Evolutionary conservation across 2,113 vertebrate species (phyloP).

Genomic region (Sisor rabdophorus): DNA sequence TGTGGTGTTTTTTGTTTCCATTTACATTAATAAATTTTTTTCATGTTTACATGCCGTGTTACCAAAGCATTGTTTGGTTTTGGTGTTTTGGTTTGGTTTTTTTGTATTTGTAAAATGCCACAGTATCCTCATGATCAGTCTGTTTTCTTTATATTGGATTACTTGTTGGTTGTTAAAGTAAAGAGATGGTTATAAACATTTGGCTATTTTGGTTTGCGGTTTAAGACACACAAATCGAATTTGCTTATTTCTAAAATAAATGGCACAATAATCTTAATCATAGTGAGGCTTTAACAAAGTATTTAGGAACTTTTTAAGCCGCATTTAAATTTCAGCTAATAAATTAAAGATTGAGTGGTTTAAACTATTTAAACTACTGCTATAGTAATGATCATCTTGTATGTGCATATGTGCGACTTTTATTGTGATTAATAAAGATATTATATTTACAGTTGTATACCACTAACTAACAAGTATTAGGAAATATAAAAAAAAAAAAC

Average conservation of each 20-base stretch:
- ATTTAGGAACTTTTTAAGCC: neutral
- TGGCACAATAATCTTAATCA: neutral
- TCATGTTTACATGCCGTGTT: conserved; percentile 57
- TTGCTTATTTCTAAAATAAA: neutral
- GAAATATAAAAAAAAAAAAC: too few relatives aligned
- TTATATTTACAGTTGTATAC: too few relatives aligned
- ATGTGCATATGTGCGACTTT: too few relatives aligned
- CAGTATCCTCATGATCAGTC: conserved; percentile 44
- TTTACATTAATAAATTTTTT: conserved; percentile 25
- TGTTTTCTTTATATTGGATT: conserved; percentile 61
- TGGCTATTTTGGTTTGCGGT: conserved; percentile 1
- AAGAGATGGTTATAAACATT: neutral
- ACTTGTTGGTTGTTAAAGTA: conserved; percentile 52
- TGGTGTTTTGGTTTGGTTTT: too few relatives aligned
- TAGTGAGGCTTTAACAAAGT: neutral
- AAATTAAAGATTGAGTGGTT: neutral
- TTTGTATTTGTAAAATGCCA: conserved; percentile 54
- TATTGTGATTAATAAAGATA: too few relatives aligned
- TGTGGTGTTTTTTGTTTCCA: conserved; percentile 11
- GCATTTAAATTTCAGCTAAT: neutral
- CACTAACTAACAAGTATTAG: too few relatives aligned
- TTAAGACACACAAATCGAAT: neutral
- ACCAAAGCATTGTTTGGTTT: conserved; percentile 61
- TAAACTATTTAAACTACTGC: neutral
- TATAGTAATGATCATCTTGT: neutral